Conservation (phyloP, 2,797 vertebrate genomes). For the Squalus acanthias region DNA sequence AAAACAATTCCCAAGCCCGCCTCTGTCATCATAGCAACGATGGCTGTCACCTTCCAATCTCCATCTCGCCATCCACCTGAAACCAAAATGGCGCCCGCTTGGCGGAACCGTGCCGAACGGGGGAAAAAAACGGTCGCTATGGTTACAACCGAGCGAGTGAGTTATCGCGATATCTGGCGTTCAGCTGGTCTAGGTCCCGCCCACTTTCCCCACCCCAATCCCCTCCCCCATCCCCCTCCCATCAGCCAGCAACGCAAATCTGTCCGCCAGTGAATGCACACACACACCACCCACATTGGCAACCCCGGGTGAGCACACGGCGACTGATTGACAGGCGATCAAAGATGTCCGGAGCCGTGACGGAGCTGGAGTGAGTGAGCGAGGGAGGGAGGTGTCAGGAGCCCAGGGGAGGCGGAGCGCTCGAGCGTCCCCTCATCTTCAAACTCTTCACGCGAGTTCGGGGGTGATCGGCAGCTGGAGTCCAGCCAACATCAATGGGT, state of each 20-base stretch:
- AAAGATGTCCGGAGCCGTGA: background rate
- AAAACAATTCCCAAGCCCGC: background rate
- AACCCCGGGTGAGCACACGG: background rate
- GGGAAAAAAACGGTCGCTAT: background rate
- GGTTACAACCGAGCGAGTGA: background rate
- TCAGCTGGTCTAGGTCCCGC: background rate
- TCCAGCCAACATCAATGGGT: constrained; percentile 17
- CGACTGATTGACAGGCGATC: background rate
- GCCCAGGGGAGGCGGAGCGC: background rate
- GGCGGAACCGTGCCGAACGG: too few species aligned
- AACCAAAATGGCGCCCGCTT: background rate
- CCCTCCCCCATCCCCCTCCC: background rate
- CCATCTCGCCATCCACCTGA: too few species aligned
- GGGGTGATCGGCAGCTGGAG: background rate
- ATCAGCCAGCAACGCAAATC: background rate
- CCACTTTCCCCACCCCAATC: background rate
- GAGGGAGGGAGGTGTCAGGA: background rate
- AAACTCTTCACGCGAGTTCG: background rate
- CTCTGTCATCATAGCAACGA: background rate
- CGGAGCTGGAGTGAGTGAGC: background rate
- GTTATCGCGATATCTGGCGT: background rate
- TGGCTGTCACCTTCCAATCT: background rate
- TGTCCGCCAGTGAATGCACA: background rate
- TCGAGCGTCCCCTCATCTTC: background rate
- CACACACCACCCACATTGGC: background rate